Conservation (phyloP, 1,140 invertebrate genomes). For the Triops cancriformis region DNA sequence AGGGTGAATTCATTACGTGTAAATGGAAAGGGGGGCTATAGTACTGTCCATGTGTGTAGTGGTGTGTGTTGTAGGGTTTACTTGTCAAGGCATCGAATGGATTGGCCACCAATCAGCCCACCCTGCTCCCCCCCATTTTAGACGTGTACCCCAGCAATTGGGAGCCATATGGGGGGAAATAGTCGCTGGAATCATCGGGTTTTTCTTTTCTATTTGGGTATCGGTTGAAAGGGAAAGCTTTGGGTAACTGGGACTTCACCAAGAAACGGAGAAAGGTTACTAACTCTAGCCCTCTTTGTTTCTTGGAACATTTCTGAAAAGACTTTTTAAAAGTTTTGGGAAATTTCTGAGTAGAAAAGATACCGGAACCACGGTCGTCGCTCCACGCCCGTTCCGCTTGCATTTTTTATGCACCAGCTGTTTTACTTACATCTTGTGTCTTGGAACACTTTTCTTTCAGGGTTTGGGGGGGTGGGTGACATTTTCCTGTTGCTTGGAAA, state of each 20-base stretch:
- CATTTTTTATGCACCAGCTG: not conserved
- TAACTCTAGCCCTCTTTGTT: not conserved
- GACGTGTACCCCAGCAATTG: too few relatives aligned
- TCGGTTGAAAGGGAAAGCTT: not conserved
- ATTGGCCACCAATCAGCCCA: not conserved
- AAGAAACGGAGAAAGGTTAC: not conserved
- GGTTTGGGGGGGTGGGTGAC: not conserved
- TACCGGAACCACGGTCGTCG: not conserved
- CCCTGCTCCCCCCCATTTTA: too few relatives aligned
- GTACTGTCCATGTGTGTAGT: not conserved
- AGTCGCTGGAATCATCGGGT: too few relatives aligned
- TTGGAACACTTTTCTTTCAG: not conserved
- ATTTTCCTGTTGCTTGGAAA: not conserved
- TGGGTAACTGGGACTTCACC: not conserved
- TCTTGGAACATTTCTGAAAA: not conserved
- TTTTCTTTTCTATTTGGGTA: too few relatives aligned
- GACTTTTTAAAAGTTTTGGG: not conserved
- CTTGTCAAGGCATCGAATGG: not conserved
- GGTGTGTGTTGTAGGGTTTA: not conserved
- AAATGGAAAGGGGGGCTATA: not conserved
- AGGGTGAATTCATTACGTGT: not conserved
- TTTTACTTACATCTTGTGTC: not conserved
- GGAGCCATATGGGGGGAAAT: too few relatives aligned
- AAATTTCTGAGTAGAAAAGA: not conserved
- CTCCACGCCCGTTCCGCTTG: not conserved